Conservation (phyloP, 2,797 vertebrate species). For the Alauda arvensis region DNA sequence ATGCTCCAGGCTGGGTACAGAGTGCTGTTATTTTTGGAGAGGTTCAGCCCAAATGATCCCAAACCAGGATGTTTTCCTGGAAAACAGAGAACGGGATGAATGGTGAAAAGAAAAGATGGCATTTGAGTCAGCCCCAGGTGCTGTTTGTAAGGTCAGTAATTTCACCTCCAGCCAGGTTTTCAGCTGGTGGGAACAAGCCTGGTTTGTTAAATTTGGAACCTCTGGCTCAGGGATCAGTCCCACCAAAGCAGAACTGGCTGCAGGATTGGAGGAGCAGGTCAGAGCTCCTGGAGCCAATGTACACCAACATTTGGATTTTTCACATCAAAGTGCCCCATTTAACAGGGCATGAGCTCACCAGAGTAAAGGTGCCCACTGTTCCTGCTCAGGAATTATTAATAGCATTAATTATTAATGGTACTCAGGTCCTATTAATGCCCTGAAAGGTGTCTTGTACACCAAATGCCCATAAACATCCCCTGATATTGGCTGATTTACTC, state of each 20-base stretch:
- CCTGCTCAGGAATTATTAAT: not conserved
- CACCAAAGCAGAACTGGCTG: not conserved
- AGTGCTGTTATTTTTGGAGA: conserved; percentile 32
- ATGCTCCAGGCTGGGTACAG: not conserved
- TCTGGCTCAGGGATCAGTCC: not conserved
- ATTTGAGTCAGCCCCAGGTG: not conserved
- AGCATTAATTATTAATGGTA: not conserved
- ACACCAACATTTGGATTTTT: not conserved
- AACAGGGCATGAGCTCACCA: not conserved
- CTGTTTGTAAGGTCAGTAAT: not conserved
- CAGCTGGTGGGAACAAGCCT: not conserved
- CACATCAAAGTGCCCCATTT: not conserved
- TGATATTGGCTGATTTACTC: not conserved
- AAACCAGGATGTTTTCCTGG: conserved; percentile 22
- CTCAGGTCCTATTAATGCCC: not conserved
- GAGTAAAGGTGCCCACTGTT: not conserved
- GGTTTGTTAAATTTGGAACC: not conserved
- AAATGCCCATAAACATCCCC: not conserved
- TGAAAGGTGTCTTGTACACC: not conserved
- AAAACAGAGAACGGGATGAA: not conserved
- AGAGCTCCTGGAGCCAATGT: not conserved
- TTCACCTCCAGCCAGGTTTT: not conserved
- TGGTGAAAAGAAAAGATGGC: not conserved
- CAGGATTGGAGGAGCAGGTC: not conserved
- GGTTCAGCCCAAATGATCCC: not conserved